Evolutionary conservation across 2,888 invertebrate species (phyloP), one percentile per base, ranked within the genome.

Genomic region (Oasisia sp.): DNA sequence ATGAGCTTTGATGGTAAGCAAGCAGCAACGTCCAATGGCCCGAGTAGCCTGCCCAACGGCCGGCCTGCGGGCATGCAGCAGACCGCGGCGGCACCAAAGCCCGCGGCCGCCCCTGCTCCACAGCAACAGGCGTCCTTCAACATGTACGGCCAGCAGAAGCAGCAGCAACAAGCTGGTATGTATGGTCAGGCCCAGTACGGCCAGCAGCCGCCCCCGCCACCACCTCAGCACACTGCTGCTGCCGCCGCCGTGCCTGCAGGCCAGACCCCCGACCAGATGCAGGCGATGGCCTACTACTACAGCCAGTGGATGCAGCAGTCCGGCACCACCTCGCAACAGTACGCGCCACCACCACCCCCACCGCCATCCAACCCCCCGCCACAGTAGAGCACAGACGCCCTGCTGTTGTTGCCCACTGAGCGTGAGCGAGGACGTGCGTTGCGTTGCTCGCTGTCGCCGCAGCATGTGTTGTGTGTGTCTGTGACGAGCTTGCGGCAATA

Each of bases 241-340:
- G 19, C 91, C 19, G 91, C 45, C 19, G 89, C 45, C 56, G 32
- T 32, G 7, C 19, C 45, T 32, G 56, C 32, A 32, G 74, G 50
- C 27, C 32, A 89, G 32, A 45, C 56, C 89, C 32, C 92, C 3
- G 92, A 93, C 27, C 93, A 93, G 50, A 58, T 92, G 56, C 93
- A 93, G 92, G 92, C 91, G 38, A 92, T 92, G 92, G 93, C 93
- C 14, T 93, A 92, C 92, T 93, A 93, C 91, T 93, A 93, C 90
- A 93, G 91, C 50, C 93, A 93, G 92, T 93, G 93, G 93, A 92
- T 92, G 92, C 93, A 92, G 91, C 45, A 50, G 50, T 19, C 58
- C 38, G 89, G 56, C 14, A 89, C 89, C 32, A 91, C 93, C 38
- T 92, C 93, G n/a, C 92, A 92, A 45, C 89, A 91, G 45, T 91